Evolutionary conservation across 2,797 vertebrate species (phyloP).

Genomic region (Gephyroberyx darwinii): DNA sequence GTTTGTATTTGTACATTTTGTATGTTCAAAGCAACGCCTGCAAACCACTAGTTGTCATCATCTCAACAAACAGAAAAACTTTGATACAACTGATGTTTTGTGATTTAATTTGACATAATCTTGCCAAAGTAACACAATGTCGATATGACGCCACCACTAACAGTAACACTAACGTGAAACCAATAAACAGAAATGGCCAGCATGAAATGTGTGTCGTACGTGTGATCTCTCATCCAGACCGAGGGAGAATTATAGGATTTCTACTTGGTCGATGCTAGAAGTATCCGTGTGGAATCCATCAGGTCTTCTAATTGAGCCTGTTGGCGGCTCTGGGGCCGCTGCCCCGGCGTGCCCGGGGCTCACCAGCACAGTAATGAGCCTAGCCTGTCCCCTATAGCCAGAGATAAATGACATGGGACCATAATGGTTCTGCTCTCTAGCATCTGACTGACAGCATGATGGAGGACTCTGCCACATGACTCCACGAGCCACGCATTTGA

Average conservation of each 20-base stretch:
- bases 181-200: too few species aligned
- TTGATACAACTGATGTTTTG: too few species aligned
- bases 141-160: too few species aligned
- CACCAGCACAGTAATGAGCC: slow-evolving; percentile 57
- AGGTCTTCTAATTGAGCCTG: slow-evolving; percentile 44
- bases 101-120: too few species aligned
- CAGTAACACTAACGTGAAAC: too few species aligned
- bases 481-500: background rate
- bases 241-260: slow-evolving; percentile 13
- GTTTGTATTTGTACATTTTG: too few species aligned
- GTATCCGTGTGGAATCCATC: slow-evolving; percentile 36
- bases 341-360: slow-evolving; percentile 26
- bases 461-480: background rate
- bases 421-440: slow-evolving; percentile 37
- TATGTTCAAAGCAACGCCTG: too few species aligned
- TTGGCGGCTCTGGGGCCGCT: slow-evolving; percentile 33
- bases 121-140: too few species aligned
- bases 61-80: too few species aligned
- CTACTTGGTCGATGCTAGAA: background rate
- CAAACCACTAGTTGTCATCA: too few species aligned
- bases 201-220: too few species aligned
- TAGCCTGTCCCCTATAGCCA: slow-evolving; percentile 38
- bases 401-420: slow-evolving; percentile 57
- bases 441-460: slow-evolving; percentile 57
- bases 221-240: background rate